Conservation (phyloP, 2,113 vertebrate species). For the Phalacrocorax aristotelis region DNA sequence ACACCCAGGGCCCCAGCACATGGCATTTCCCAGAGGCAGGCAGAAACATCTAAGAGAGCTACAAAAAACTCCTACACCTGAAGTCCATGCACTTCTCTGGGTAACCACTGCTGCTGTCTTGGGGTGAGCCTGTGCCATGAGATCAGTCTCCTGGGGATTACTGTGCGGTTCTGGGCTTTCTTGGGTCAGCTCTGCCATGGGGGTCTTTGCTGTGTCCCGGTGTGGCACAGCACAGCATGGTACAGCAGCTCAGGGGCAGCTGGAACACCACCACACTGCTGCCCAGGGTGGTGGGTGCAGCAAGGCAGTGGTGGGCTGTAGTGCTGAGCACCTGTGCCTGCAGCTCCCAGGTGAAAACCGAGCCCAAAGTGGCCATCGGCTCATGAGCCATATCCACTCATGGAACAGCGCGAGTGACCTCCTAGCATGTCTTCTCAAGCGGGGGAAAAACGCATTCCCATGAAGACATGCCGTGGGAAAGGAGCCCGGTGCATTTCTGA, state of each 20-base stretch:
- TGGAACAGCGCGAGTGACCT: neutral
- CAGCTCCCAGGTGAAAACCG: neutral
- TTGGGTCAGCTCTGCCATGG: accelerated
- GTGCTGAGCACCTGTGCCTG: neutral
- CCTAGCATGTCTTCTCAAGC: neutral
- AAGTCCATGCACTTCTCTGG: neutral
- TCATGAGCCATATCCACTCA: neutral
- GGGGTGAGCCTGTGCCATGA: neutral
- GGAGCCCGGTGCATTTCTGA: neutral
- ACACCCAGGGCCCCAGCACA: accelerated
- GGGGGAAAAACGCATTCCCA: accelerated
- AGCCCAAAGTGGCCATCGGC: neutral
- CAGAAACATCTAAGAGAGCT: neutral
- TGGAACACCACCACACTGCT: neutral
- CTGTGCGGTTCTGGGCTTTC: neutral
- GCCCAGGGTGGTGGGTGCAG: neutral
- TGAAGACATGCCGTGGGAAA: neutral
- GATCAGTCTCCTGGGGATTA: neutral
- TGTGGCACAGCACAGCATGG: neutral
- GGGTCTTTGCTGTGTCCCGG: neutral
- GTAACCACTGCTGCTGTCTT: neutral
- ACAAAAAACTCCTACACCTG: neutral
- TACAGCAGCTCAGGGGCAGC: neutral
- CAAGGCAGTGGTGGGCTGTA: neutral
- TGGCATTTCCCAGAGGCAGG: neutral